phyloP scores from a whole-genome alignment of 2,888 invertebrate species.

The Nomada goodeniana region DNA sequence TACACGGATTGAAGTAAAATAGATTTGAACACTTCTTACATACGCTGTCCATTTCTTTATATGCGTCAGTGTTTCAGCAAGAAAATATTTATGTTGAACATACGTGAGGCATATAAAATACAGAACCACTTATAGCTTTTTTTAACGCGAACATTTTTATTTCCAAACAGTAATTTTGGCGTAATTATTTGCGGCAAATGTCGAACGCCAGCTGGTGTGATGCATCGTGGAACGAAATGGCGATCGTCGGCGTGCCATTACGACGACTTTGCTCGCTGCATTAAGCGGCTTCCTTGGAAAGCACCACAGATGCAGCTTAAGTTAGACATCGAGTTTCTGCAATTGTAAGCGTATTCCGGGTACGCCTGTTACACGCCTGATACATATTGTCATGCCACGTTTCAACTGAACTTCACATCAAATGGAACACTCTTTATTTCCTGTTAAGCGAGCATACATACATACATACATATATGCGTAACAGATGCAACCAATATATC shows the following conservation, averaged over 20 bases:
- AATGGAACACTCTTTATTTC: constrained; percentile 12
- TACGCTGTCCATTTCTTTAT: no score
- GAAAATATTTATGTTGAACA: no score
- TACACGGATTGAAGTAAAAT: no score
- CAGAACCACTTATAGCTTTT: neutral
- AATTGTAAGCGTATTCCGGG: constrained; percentile 20
- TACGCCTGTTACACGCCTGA: constrained; percentile 4
- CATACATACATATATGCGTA: neutral
- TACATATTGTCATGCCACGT: neutral
- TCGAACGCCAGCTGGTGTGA: neutral
- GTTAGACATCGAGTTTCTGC: constrained; percentile 12
- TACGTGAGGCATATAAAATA: no score
- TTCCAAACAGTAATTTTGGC: neutral
- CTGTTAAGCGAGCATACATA: neutral
- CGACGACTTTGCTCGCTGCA: constrained; percentile 23
- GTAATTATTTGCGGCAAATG: constrained; percentile 23
- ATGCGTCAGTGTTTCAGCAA: no score
- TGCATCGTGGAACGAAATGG: constrained; percentile 11
- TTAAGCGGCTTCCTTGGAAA: constrained; percentile 33
- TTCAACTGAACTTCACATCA: neutral
- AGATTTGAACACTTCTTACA: no score
- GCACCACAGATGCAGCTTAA: constrained; percentile 9
- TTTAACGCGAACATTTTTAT: constrained; percentile 1
- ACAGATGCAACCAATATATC: neutral
- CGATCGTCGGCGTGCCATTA: constrained; percentile 10